A percentile compares a stretch with the other conserved stretches of the same genome.
Conservation (phyloP, 2,888 invertebrate genomes). For the Cepaea hortensis region DNA sequence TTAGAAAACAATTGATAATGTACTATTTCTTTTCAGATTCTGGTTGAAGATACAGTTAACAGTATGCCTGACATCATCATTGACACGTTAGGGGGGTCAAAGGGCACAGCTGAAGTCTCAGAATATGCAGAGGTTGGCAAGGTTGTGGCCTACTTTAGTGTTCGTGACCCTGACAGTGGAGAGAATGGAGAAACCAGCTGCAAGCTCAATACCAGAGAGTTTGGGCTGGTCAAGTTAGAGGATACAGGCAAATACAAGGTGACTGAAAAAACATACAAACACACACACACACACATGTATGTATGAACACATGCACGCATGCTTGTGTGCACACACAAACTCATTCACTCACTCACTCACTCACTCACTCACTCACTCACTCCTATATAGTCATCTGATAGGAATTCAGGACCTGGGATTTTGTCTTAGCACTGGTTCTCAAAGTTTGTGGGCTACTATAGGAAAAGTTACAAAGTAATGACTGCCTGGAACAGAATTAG, state of each 20-base stretch:
- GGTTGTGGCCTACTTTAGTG: slow-evolving; percentile 94
- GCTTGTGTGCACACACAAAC: too few relatives aligned
- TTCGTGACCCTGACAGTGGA: slow-evolving; percentile 77
- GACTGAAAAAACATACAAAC: background rate
- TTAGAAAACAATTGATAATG: background rate
- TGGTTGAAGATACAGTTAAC: slow-evolving; percentile 51
- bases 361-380: too few relatives aligned
- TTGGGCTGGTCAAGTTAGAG: slow-evolving; percentile 43
- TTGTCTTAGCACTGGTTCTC: too few relatives aligned
- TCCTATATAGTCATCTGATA: too few relatives aligned
- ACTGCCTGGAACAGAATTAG: too few relatives aligned
- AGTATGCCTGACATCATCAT: slow-evolving; percentile 51
- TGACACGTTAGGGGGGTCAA: slow-evolving; percentile 44
- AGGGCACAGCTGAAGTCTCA: slow-evolving; percentile 49
- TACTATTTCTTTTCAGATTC: slow-evolving; percentile 26
- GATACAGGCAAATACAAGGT: slow-evolving; percentile 50
- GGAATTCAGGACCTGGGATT: too few relatives aligned
- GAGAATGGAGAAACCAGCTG: slow-evolving; percentile 60
- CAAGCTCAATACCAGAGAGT: slow-evolving; percentile 39
- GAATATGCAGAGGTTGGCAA: slow-evolving; percentile 89
- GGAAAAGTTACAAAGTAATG: too few relatives aligned
- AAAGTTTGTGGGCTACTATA: too few relatives aligned
- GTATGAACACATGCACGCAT: too few relatives aligned
- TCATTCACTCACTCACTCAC: too few relatives aligned
- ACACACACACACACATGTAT: too few relatives aligned